Evolutionary conservation across 2,113 vertebrate species (phyloP).

Genomic region (Pandion haliaetus): DNA sequence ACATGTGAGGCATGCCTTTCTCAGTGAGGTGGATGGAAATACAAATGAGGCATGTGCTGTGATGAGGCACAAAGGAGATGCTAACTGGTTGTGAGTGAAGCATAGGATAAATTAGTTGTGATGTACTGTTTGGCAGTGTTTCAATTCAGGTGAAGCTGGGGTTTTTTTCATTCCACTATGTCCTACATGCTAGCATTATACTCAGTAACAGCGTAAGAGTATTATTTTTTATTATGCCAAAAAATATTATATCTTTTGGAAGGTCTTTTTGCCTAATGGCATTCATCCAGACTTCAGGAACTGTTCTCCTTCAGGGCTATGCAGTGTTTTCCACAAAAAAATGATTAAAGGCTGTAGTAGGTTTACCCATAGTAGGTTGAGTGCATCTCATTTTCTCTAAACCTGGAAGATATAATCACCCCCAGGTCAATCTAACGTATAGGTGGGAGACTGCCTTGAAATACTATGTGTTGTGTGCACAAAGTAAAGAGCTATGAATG

Average conservation of each 20-base stretch:
- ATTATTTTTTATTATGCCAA: background rate
- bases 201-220: background rate
- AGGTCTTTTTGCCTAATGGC: background rate
- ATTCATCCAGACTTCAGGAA: background rate
- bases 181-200: background rate
- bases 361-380: background rate
- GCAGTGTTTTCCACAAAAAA: background rate
- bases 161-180: background rate
- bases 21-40: background rate
- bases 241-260: background rate
- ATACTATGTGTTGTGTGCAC: background rate
- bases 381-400: background rate
- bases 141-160: background rate
- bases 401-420: background rate
- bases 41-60: background rate
- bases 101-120: background rate
- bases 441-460: background rate
- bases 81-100: background rate
- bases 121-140: background rate
- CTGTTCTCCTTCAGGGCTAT: background rate
- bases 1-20: background rate
- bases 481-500: background rate
- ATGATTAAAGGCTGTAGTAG: background rate
- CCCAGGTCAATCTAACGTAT: background rate
- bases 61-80: constrained; percentile 12